Evolutionary conservation across 2,797 vertebrate genomes (phyloP).

Genomic region (Tragopan temminckii): DNA sequence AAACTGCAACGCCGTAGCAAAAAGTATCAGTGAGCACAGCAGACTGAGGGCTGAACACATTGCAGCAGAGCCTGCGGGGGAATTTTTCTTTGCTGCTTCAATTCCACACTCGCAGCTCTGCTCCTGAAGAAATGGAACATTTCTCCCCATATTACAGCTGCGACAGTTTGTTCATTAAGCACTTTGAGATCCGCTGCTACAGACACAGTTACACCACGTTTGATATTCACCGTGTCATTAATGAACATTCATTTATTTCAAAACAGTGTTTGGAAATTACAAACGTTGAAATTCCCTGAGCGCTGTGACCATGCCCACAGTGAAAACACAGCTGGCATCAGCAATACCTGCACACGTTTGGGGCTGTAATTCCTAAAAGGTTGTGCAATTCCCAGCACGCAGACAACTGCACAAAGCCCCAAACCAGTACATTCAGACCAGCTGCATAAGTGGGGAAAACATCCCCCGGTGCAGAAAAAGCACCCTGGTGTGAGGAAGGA

Average conservation of each 20-base stretch:
- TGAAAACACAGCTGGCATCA: neutral
- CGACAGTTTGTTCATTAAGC: neutral
- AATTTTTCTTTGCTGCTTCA: neutral
- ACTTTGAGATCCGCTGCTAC: neutral
- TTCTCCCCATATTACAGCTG: neutral
- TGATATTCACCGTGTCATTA: too few species aligned
- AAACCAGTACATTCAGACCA: neutral
- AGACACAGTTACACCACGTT: neutral
- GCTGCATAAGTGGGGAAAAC: neutral
- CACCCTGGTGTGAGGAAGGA: neutral
- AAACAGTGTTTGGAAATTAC: neutral
- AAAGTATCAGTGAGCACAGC: conserved; percentile 41
- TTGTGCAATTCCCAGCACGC: neutral
- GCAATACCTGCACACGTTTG: neutral
- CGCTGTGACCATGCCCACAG: neutral
- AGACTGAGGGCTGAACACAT: neutral
- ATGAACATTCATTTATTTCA: neutral
- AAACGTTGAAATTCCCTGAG: neutral
- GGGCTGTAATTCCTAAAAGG: neutral
- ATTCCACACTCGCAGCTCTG: neutral
- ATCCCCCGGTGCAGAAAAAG: rapidly evolving
- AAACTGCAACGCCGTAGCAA: conserved; percentile 46
- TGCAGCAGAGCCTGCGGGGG: neutral
- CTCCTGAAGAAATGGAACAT: neutral
- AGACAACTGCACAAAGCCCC: neutral